Conservation (phyloP, 1,140 invertebrate genomes). For the Penaeus japonicus region DNA sequence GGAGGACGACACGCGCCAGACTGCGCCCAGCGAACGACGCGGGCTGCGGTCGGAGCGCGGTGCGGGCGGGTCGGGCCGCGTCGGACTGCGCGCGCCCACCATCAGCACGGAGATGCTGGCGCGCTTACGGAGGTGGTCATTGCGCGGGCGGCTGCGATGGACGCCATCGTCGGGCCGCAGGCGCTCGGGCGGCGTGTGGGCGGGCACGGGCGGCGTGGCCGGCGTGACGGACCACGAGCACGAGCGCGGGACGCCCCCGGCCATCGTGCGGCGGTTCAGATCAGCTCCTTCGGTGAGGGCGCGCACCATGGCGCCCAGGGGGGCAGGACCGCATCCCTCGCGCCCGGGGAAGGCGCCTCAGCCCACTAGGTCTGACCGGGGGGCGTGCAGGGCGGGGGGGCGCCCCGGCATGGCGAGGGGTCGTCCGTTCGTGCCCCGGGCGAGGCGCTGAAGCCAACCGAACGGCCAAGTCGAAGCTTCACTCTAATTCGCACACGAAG, state of each 20-base stretch:
- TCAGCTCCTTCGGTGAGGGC: neutral
- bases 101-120: slow-evolving; percentile 27
- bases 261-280: slow-evolving; percentile 29
- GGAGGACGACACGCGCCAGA: slow-evolving; percentile 52
- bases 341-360: too few relatives aligned
- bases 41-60: slow-evolving; percentile 41
- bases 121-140: slow-evolving; percentile 34
- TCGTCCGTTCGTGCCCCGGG: too few relatives aligned
- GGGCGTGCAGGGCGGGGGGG: too few relatives aligned
- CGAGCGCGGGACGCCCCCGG: slow-evolving; percentile 42
- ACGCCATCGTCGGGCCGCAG: neutral
- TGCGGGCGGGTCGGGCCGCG: slow-evolving; percentile 1
- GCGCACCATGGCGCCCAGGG: slow-evolving; percentile 11
- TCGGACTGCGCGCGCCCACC: slow-evolving; percentile 1
- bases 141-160: slow-evolving; percentile 23
- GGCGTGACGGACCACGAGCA: slow-evolving; percentile 49
- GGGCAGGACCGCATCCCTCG: too few relatives aligned
- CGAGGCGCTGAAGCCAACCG: too few relatives aligned
- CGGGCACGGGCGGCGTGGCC: slow-evolving; percentile 45
- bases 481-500: too few relatives aligned
- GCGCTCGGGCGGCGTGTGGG: neutral
- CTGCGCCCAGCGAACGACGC: slow-evolving; percentile 34
- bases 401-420: too few relatives aligned
- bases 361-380: too few relatives aligned
- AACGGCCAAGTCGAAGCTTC: too few relatives aligned